phyloP scores from a whole-genome alignment of 2,888 invertebrate genomes.

The Drosophila neonasuta region DNA sequence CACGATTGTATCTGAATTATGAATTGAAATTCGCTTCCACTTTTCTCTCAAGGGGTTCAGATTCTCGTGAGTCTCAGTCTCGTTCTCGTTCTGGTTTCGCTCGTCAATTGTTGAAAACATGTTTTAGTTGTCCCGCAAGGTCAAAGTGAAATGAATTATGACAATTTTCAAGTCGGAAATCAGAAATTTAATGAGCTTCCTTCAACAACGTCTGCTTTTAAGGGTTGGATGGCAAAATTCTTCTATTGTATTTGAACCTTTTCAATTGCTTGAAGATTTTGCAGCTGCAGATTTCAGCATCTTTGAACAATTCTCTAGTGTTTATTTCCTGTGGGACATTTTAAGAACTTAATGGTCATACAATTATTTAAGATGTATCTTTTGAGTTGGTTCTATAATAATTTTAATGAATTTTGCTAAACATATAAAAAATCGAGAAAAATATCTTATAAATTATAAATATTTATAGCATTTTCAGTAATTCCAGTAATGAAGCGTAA shows the following conservation, averaged over 20 bases:
- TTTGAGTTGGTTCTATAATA: no score
- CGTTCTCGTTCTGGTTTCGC: conserved; percentile 26
- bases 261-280: background rate
- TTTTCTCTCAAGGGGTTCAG: conserved; percentile 28
- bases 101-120: conserved; percentile 41
- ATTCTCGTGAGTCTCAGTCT: conserved; percentile 7
- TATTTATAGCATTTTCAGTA: no score
- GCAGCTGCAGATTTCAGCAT: background rate
- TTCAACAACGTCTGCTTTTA: conserved; percentile 1
- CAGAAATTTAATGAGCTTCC: conserved; percentile 29
- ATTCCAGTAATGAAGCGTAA: no score
- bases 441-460: no score
- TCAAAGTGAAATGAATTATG: conserved; percentile 60
- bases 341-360: no score
- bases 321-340: background rate
- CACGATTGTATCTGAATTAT: conserved; percentile 31
- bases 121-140: conserved; percentile 44
- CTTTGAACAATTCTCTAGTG: conserved; percentile 1
- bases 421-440: no score
- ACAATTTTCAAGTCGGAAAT: conserved; percentile 57
- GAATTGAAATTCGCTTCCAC: conserved; percentile 24
- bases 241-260: conserved; percentile 1
- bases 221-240: conserved; percentile 13
- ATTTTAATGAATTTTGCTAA: no score
- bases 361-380: no score